Evolutionary conservation across 2,888 invertebrate species (phyloP).

Genomic region (Fragum fragum): DNA sequence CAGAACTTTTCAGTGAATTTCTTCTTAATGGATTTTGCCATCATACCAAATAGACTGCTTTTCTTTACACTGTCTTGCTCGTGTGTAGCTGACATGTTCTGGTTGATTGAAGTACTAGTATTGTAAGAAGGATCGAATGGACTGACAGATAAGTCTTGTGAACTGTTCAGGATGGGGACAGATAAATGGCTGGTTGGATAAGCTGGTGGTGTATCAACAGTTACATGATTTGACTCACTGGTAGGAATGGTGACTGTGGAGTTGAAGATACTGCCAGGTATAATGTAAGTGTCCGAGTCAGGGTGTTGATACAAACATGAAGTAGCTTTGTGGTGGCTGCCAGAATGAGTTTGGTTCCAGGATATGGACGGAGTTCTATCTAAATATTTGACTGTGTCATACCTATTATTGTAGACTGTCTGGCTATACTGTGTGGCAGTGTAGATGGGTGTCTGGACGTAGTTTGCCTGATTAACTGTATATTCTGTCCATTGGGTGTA

Average conservation of each 20-base stretch:
- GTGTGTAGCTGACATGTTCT: not conserved
- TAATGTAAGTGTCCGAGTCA: not conserved
- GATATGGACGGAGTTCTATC: not conserved
- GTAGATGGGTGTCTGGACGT: slow-evolving; percentile 36
- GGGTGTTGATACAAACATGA: not conserved
- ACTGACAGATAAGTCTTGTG: not conserved
- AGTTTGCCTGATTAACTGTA: slow-evolving; percentile 27
- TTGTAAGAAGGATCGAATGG: not conserved
- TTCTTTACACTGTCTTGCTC: not conserved
- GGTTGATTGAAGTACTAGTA: not conserved
- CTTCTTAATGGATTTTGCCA: slow-evolving; percentile 28
- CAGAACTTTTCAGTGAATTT: slow-evolving; percentile 6
- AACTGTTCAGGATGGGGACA: not conserved
- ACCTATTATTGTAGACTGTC: not conserved
- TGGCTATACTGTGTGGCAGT: slow-evolving; percentile 38
- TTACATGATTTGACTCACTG: not conserved
- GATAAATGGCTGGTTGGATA: not conserved
- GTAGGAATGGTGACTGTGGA: slow-evolving; percentile 14
- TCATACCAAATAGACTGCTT: slow-evolving; percentile 21
- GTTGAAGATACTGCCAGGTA: slow-evolving; percentile 18
- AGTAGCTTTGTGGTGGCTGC: not conserved
- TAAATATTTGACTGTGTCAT: not conserved
- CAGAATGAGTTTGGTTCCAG: not conserved
- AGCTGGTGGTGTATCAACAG: not conserved
- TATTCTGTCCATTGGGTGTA: slow-evolving; percentile 42